Evolutionary conservation across 2,113 vertebrate genomes (phyloP).

Genomic region (Phasianus colchicus): DNA sequence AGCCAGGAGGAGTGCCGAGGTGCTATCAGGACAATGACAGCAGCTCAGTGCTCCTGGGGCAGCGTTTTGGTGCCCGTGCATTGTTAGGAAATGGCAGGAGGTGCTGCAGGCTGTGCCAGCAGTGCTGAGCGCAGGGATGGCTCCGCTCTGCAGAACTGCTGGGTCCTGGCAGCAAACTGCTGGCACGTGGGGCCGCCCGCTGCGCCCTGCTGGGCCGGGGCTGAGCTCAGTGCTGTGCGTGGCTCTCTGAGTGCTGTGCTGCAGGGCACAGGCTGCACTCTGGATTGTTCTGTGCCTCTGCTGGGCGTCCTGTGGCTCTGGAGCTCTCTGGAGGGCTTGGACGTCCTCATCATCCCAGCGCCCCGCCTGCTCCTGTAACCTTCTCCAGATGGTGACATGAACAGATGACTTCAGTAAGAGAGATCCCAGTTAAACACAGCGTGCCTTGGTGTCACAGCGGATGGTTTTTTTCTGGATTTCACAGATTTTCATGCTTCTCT

Average conservation of each 20-base stretch:
- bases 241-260: too few species aligned
- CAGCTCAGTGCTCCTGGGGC: not conserved
- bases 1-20: not conserved
- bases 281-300: too few species aligned
- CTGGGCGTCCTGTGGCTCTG: not conserved
- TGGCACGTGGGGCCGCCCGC: too few species aligned
- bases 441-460: not conserved
- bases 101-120: accelerated
- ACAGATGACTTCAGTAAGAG: not conserved
- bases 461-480: not conserved
- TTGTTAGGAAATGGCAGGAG: not conserved
- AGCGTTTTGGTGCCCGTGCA: not conserved
- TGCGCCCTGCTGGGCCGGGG: too few species aligned
- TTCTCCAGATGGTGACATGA: not conserved
- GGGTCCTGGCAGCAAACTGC: too few species aligned
- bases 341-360: accelerated
- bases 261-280: too few species aligned
- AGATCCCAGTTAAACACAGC: not conserved
- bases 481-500: not conserved
- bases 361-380: not conserved
- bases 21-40: accelerated
- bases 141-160: too few species aligned
- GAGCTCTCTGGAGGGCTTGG: accelerated
- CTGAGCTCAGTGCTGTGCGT: too few species aligned
- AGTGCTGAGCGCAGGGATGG: too few species aligned